Percentiles rank a stretch among this genome's conserved stretches.
Evolutionary conservation across 2,797 vertebrate species (phyloP).

Genomic region (Myotis myotis): DNA sequence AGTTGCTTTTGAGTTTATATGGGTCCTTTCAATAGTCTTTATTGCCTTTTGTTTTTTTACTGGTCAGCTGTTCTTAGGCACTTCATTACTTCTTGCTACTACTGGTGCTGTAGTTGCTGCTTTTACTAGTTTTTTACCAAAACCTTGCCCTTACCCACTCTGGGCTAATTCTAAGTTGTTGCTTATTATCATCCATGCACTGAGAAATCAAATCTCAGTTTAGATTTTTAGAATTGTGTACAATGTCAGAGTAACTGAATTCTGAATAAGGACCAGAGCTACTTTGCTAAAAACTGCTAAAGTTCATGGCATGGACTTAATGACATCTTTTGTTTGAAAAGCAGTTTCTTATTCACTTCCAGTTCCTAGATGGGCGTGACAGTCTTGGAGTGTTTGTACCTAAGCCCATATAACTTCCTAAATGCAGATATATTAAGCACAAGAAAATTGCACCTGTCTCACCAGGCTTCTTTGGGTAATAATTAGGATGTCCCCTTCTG

Average conservation of each 20-base stretch:
- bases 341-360: neutral
- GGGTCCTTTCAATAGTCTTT: neutral
- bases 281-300: neutral
- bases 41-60: neutral
- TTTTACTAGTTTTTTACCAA: neutral
- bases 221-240: neutral
- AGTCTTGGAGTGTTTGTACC: neutral
- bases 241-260: neutral
- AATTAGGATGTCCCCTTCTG: neutral
- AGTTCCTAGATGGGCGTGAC: neutral
- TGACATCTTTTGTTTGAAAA: slow-evolving; percentile 53
- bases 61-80: neutral
- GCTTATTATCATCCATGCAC: neutral
- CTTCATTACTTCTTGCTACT: neutral
- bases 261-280: neutral
- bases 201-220: slow-evolving; percentile 10
- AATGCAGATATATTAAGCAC: neutral
- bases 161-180: neutral
- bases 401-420: neutral
- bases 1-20: neutral
- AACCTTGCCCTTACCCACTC: neutral
- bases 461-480: slow-evolving; percentile 4
- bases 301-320: neutral
- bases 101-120: neutral
- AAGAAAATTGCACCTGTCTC: slow-evolving; percentile 27